Evolutionary conservation across 2,888 invertebrate species (phyloP).

Genomic region (Lysandra bellargus): DNA sequence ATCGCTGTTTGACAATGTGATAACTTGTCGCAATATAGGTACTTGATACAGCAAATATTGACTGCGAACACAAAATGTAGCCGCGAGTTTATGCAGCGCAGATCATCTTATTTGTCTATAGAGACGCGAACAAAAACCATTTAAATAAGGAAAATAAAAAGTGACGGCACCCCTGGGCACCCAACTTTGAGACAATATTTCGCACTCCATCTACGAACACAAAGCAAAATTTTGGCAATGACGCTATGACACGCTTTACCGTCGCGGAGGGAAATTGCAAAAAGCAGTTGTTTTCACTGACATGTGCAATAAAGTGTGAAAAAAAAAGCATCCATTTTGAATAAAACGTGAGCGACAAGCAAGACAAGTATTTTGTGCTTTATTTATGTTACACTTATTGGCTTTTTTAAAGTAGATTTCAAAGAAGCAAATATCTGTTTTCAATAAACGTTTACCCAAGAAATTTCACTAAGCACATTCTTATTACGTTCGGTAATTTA

Average conservation of each 20-base stretch:
- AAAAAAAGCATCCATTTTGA: not conserved
- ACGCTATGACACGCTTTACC: conserved; percentile 6
- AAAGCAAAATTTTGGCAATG: conserved; percentile 6
- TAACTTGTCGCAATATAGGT: not conserved
- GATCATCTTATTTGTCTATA: not conserved
- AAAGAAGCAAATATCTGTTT: not conserved
- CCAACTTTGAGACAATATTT: not conserved
- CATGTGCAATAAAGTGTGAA: conserved; percentile 12
- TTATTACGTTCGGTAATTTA: not conserved
- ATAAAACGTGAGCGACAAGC: not conserved
- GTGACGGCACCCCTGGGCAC: not conserved
- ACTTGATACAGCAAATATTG: conserved; percentile 8
- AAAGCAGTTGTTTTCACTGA: conserved; percentile 9
- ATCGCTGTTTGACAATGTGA: not conserved
- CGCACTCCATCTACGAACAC: not conserved
- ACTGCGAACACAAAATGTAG: not conserved
- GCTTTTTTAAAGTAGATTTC: not conserved
- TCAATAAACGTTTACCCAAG: not conserved
- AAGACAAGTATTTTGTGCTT: not conserved
- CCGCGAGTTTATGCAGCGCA: not conserved
- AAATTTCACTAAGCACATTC: not conserved
- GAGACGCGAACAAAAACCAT: not conserved
- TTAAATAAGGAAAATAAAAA: not conserved
- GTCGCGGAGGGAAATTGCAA: not conserved
- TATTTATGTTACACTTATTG: not conserved